Base-by-base conservation (phyloP, 1,140 invertebrate genomes). In the Pygmarrhopalites habei region DNA sequence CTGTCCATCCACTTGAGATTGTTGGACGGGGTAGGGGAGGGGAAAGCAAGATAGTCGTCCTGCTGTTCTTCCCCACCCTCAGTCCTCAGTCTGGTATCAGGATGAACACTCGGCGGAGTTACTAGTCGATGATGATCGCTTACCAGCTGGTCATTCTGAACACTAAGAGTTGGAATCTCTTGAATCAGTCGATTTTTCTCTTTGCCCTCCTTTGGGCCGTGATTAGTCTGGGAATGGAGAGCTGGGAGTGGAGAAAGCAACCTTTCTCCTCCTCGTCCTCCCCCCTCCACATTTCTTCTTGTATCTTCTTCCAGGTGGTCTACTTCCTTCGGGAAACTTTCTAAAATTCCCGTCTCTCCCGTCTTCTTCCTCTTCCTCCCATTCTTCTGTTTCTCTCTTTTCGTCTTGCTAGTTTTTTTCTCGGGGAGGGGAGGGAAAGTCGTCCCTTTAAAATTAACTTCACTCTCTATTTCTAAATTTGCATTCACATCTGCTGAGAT, bases 81-180 rank as follows among this genome's bases (percentile, higher is more conserved):
- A 28, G 32, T 49, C 49, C 29, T 28, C 29, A 49, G 26, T 29
- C 44, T 49, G 5, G 32, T 35, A 49, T 39, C 49, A 28, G 4
- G 23, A 28, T 29, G 49, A 28, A 52, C 49, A 28, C 23, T 29
- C 7, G 49, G 23, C 7, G 23, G 3, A 7, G 49, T 29, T 52
- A 29, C 21, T 4, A 46, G 21, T 19, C 5, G 15, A 3, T 19
- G 15, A 3, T 17, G 4, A 46, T 17, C 44, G n/a, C 19, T 21
- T 46, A 46, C 58, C 58, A 59, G 43, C 58, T 59, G 58, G 58
- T 59, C 58, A 59, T 30, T 59, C 12, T 59, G 58, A 59, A 59
- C 46, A 59, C 44, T 59, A 29, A 32, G 21, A 46, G 32, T 26
- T 14, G 28, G n/a, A 59, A 29, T 17, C 23, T 59, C 58, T 29